Base-by-base conservation (phyloP, 92 coral and sea anemone species). In the Zoanthus gigantus region DNA sequence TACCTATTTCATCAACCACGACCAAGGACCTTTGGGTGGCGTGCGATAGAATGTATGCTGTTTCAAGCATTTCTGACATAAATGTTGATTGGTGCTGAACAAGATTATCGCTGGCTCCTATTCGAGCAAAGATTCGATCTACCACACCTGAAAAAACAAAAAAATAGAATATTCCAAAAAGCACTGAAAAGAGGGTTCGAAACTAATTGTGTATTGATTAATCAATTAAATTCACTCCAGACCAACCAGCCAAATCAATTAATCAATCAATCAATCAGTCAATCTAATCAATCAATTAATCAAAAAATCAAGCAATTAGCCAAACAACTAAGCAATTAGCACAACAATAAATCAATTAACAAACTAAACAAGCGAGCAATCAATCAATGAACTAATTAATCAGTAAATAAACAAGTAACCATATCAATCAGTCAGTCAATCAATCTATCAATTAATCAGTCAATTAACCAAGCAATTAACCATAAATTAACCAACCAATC, bases 11-110 rank as follows among this genome's bases (percentile, higher is more conserved):
- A 75, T 95, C 98, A 2, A 95, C 89, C 11, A 95, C 95, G 31
- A 95, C 96, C 31, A 95, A 88, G 13, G 98, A 95, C 23, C 91
- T 87, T 65, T 95, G 90, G 14, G 98, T 95, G 60, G 98, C 98
- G 32, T 95, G 94, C 7, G 98, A 86, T 9, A 95, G 86, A 42
- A 95, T 95, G 81, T 93, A 93, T 6, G 98, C 94, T 8, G 96
- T 95, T 78, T 95, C 98, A 6, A 95, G 85, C 98, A 95, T 95
- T 72, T 95, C 98, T 0, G 96, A 88, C 98, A 95, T 95, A 48
- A 95, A 95, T 2, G 98, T 95, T 9, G 98, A 95, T 72, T 95
- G 98, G 63, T 95, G 94, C 79, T 95, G 98, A 3, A 93, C 98
- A 48, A 95, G 96, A 76, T 93, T 95, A 45, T 95, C 98, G 77